These are phyloP conservation scores for Myotis brandtii DNA, from an alignment of 2,113 vertebrate genomes.

Conservation along the genomic window DNA sequence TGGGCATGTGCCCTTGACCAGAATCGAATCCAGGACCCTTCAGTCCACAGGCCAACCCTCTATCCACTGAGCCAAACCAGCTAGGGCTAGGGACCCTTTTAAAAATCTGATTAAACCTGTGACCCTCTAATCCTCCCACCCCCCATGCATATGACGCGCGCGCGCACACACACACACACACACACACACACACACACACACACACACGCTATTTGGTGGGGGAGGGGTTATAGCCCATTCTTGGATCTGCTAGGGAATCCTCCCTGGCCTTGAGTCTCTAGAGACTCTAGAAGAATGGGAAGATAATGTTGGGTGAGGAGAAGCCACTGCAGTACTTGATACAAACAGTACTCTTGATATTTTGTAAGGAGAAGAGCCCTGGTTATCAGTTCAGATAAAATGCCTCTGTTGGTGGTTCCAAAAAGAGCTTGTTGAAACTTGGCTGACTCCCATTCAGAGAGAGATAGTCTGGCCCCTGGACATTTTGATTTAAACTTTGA, in stretches of 20 bases:
- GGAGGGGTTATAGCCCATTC: not conserved
- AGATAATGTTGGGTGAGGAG: not conserved
- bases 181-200: not conserved
- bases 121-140: not conserved
- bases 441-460: not conserved
- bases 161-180: not conserved
- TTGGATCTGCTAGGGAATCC: not conserved
- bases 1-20: no score
- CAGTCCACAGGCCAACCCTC: no score
- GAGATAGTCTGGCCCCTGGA: not conserved
- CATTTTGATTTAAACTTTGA: slow-evolving; percentile 3
- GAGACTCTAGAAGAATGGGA: not conserved
- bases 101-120: not conserved
- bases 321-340: not conserved
- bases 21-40: no score
- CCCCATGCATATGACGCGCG: not conserved
- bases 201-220: not conserved
- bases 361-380: not conserved
- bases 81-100: not conserved
- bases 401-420: not conserved
- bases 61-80: no score
- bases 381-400: slow-evolving; percentile 34
- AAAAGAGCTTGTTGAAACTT: slow-evolving; percentile 42
- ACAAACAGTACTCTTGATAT: not conserved
- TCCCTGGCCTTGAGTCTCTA: not conserved